Evolutionary conservation across 2,113 vertebrate genomes (phyloP).

Genomic region (Cinclus mexicanus): DNA sequence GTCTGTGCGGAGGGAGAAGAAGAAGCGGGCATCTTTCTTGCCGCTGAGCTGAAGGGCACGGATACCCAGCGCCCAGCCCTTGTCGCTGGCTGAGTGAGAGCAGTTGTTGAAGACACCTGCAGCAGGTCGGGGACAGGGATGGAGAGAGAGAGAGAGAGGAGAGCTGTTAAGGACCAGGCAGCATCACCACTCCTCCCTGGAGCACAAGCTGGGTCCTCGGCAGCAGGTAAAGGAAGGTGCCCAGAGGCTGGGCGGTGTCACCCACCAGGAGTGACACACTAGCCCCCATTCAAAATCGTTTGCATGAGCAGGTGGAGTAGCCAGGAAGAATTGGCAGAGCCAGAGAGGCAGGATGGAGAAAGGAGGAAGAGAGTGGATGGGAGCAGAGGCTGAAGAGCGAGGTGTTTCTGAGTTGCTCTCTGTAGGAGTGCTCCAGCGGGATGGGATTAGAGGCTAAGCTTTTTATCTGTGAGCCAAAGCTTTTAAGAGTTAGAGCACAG

Average conservation of each 20-base stretch:
- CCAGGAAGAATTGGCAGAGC: neutral
- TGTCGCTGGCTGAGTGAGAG: slow-evolving; percentile 86
- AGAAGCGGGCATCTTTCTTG: slow-evolving; percentile 87
- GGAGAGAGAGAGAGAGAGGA: neutral
- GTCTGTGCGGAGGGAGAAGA: slow-evolving; percentile 92
- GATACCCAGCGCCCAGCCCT: slow-evolving; percentile 94
- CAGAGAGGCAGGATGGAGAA: neutral
- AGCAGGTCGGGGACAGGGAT: neutral
- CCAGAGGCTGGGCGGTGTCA: neutral
- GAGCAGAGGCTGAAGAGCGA: neutral
- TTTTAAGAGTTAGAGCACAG: slow-evolving; percentile 52
- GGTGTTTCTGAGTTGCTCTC: slow-evolving; percentile 17
- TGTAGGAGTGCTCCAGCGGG: neutral
- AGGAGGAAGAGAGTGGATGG: neutral
- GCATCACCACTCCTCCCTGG: neutral
- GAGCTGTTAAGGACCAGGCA: neutral
- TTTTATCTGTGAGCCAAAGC: slow-evolving; percentile 46
- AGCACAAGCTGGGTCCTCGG: fast-evolving
- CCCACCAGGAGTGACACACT: too few species aligned
- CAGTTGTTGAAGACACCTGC: slow-evolving; percentile 96
- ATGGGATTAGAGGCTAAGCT: slow-evolving; percentile 4
- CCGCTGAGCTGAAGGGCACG: slow-evolving; percentile 73
- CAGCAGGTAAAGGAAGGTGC: neutral
- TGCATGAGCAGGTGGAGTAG: neutral
- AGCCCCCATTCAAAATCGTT: neutral